phyloP scores from a whole-genome alignment of 2,797 vertebrate species.

The Hypotaenidia philippensis region DNA sequence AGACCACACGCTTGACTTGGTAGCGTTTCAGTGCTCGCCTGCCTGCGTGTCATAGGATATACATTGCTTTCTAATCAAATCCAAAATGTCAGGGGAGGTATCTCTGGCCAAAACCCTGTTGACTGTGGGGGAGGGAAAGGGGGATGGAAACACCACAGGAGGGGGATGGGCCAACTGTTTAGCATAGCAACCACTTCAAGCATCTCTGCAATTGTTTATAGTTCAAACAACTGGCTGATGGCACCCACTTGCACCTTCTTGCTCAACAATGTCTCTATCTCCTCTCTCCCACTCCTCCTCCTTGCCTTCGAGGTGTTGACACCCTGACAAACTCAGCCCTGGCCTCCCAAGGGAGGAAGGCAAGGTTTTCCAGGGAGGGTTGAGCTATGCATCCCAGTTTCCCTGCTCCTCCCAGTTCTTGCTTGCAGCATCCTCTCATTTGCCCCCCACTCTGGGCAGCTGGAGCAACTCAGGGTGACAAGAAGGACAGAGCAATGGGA shows the following conservation, averaged over 20 bases:
- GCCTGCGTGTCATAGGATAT: neutral
- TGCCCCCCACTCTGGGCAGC: rapidly evolving
- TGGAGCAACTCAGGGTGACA: neutral
- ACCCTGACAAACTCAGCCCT: neutral
- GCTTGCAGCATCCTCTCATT: neutral
- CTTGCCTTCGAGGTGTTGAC: slow-evolving; percentile 32
- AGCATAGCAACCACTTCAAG: slow-evolving; percentile 35
- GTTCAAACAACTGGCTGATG: slow-evolving; percentile 44
- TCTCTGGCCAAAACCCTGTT: neutral
- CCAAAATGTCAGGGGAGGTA: neutral
- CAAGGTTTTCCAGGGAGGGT: neutral
- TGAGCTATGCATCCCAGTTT: neutral
- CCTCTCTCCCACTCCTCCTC: slow-evolving; percentile 5
- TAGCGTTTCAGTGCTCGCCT: rapidly evolving
- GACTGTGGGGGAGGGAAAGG: neutral
- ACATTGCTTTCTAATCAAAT: neutral
- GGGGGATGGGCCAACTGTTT: slow-evolving; percentile 37
- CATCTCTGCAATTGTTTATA: slow-evolving; percentile 38
- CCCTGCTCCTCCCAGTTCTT: neutral
- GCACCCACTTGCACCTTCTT: slow-evolving; percentile 51
- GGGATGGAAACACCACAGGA: neutral
- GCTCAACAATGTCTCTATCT: slow-evolving; percentile 28
- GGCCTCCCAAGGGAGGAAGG: neutral
- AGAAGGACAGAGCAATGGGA: neutral
- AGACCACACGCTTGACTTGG: neutral